Evolutionary conservation across 2,797 vertebrate species (phyloP), one percentile per base, ranked within the genome.

Genomic region (Pelodytes ibericus): DNA sequence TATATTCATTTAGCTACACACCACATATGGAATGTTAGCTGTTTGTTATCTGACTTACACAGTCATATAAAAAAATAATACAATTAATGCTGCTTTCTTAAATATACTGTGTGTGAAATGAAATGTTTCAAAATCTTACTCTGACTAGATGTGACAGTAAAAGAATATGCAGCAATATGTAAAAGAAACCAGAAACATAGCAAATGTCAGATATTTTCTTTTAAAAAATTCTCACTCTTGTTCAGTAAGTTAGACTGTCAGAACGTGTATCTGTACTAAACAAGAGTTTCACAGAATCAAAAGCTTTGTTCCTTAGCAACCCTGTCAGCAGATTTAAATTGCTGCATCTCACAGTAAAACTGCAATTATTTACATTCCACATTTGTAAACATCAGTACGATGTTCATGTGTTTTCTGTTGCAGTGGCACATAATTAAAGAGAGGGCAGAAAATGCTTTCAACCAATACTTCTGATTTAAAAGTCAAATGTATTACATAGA

Each of bases 161-260:
- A 87, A 70, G 74, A 85, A 85, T 84, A 88, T 85, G 83, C 79
- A 75, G 0, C 81, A 72, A 84, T 87, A 76, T 86, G 81, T 83
- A 85, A 86, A 81, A 84, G 80, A 63, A 82, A 84, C 79, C 73
- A 80, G 88, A 85, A 87, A 86, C 83, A 89, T 51, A 85, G 81
- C 79, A 87, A 84, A 85, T 86, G 82, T 85, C 83, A 89, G 77
- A 85, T 81, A 84, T 77, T 65, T 69, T 74, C 82, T 87, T 89
- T 87, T 82, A 88, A 89, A 83, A 82, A 84, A 80, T 79, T 83
- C 63, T 85, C 83, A 86, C 82, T 90, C 84, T 87, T 88, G 83
- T 84, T 86, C 85, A 82, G 82, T 88, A 86, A 88, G 84, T 89
- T 89, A 81, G 85, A 62, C 81, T 87, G 84, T 86, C 86, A 87